Base-by-base conservation (phyloP, 2,113 vertebrate genomes). In the Toxotes chatareus region DNA sequence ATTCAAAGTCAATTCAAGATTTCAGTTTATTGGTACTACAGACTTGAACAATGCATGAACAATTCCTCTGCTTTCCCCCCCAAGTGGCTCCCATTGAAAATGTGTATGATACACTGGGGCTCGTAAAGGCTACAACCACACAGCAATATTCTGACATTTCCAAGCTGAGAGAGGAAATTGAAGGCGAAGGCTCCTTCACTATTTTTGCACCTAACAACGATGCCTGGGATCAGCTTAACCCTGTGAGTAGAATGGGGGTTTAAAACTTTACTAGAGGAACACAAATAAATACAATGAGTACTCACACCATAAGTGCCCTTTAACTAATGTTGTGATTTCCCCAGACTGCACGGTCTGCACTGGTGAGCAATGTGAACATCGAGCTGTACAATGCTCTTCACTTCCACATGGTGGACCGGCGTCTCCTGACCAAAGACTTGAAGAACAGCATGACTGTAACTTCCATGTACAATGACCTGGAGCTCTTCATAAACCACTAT, bases 201-300 rank as follows among this genome's bases (percentile, higher is more conserved):
- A 96, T 98, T 88, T 99, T 99, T 85, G 96, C 98, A 53, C 98
- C 98, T 0, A 99, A 96, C 73, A 96, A 98, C 21, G 98, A 99
- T 4, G 98, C 98, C 27, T 99, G 98, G 98, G 92, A 96, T 0
- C 79, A 92, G 63, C 82, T 99, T 87, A 91, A 96, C 53, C 7
- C 91, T 61, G 98, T 99, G 95, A 97, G 95, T 93, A 27, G 21
- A 62, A 8, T 17, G 7, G 8, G 70, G 14, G 47, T 49, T 59
- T 46, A 7, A 19, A 51, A 14, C 49, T 9, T 79, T 40, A 34
- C 1, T 3, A n/a, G 1, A 21, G 8, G 66, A 62, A 23, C 4
- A 10, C 3, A 53, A 65, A 75, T 23, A 3, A 76, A 36, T 59
- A 17, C 17, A 53, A 9, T 51, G 5, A 9, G 57, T 6, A 12